phyloP scores from a whole-genome alignment of 2,113 vertebrate genomes.

The Melanerpes formicivorus region DNA sequence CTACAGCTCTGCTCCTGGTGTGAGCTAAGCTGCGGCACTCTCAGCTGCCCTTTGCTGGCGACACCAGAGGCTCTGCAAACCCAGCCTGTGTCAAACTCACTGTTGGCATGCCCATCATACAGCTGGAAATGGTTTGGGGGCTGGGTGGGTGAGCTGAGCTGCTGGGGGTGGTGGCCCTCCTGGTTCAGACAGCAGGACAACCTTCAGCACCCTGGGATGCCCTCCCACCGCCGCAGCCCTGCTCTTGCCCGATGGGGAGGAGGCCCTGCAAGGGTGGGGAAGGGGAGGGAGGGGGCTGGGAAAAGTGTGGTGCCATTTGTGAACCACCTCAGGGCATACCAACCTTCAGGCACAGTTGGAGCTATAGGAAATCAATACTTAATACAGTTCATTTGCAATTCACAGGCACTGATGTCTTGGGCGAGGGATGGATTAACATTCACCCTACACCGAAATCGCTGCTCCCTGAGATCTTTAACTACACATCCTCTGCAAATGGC shows the following conservation, averaged over 20 bases:
- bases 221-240: not conserved
- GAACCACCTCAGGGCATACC: not conserved
- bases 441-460: not conserved
- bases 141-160: not conserved
- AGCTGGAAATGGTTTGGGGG: not conserved
- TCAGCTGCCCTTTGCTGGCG: not conserved
- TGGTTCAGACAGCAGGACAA: not conserved
- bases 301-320: not conserved
- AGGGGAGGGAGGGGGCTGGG: not conserved
- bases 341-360: not conserved
- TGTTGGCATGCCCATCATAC: not conserved
- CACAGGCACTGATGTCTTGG: not conserved
- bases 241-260: not conserved
- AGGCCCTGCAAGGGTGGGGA: rapidly evolving
- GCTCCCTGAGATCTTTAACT: not conserved
- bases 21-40: not conserved
- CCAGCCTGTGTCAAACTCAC: not conserved
- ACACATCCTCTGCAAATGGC: not conserved
- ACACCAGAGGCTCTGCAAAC: not conserved
- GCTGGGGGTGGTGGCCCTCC: not conserved
- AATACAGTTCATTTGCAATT: not conserved
- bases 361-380: conserved; percentile 34
- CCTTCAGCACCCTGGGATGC: not conserved
- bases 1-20: not conserved
- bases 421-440: not conserved